Evolutionary conservation across 1,140 invertebrate genomes (phyloP).

Genomic region (Cepaea nemoralis): DNA sequence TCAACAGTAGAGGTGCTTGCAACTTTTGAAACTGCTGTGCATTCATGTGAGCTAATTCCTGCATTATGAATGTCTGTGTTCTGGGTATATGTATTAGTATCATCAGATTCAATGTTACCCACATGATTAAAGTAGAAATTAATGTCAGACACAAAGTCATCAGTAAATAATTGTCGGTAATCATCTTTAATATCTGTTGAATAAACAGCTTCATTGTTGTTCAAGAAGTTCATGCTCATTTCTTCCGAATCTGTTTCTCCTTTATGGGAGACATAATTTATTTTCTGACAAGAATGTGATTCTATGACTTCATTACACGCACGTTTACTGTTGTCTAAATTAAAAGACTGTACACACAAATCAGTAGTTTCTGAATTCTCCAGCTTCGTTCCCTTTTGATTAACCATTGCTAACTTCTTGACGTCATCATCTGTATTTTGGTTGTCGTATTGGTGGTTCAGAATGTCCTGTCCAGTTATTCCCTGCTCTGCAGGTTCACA

Average conservation of each 20-base stretch:
- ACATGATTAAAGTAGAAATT: not conserved
- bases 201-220: no score
- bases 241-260: not conserved
- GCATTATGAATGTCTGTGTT: not conserved
- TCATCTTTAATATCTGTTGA: no score
- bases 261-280: not conserved
- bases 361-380: not conserved
- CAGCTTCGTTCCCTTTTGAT: not conserved
- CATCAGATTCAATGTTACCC: not conserved
- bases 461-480: not conserved
- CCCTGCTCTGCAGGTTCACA: no score
- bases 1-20: not conserved
- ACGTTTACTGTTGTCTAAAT: not conserved
- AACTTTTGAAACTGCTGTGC: not conserved
- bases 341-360: not conserved
- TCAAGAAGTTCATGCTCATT: not conserved
- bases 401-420: not conserved
- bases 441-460: not conserved
- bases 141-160: no score
- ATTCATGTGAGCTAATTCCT: not conserved
- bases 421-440: not conserved
- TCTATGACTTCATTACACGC: not conserved
- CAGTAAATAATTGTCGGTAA: no score
- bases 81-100: not conserved
- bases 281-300: not conserved